Evolutionary conservation across 1,140 invertebrate genomes (phyloP), one percentile per base, ranked within the genome.

Genomic region (Zaprionus davidi): DNA sequence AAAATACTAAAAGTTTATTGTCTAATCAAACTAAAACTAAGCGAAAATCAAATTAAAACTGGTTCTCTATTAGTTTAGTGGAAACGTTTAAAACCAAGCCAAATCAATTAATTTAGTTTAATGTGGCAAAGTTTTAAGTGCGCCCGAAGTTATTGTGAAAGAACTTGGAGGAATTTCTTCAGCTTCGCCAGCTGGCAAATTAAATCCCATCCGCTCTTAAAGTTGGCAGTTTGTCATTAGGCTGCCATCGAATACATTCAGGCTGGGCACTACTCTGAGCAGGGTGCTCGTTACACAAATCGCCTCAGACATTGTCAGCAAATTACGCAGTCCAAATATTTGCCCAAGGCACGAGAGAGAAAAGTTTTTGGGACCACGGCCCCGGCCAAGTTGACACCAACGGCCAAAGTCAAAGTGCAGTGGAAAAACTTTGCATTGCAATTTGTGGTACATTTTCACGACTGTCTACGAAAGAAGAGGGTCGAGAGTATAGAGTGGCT

Each of bases 311-410:
- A 84, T 84, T 88, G 78, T 82, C 76, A 82, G 79, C 64, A 87
- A 87, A 87, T 87, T 87, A 88, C 78, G 78, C 71, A 78, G 71
- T 71, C 71, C 68, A 87, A 87, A 87, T 88, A 88, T 87, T 87
- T 84, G 78, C 71, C 66, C 57, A 66, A 71, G 79, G 59, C 71
- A 78, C 55, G 64, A 69, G 31, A 34, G 31, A 34, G 31, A 34
- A 84, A 86, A 87, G 83, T 60, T 87, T 87, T 81, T 65, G 74
- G 71, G 84, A 78, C 81, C 85, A 64, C 65, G 78, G 62, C 70
- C 67, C 67, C 49, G 62, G 84, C 77, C 41, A 88, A 87, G 79
- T 88, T 87, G 83, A 87, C 84, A 87, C 84, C 69, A 41, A 41
- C 78, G 65, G 74, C 73, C 84, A 80, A 80, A 86, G 83, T 71